Evolutionary conservation across 1,140 invertebrate species (phyloP).

Genomic region (Meloidogyne floridensis): DNA sequence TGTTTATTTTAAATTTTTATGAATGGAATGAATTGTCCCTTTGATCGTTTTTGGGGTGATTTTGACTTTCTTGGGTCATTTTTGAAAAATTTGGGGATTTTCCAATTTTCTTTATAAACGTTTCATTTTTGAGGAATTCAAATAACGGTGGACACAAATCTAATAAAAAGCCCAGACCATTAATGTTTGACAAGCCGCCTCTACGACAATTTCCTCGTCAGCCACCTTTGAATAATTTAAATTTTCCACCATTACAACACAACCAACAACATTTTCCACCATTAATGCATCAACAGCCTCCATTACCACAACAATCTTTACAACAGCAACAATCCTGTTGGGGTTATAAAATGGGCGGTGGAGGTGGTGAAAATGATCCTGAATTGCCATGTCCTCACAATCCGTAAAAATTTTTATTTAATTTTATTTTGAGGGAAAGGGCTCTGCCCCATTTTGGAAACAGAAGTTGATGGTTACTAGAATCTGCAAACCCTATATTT

Average conservation of each 20-base stretch:
- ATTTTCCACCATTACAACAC: constrained; percentile 1
- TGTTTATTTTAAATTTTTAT: not conserved
- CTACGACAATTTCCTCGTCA: not conserved
- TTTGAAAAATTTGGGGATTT: too few relatives aligned
- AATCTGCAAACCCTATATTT: too few relatives aligned
- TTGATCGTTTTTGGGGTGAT: not conserved
- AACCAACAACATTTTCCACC: not conserved
- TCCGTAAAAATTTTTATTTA: constrained; percentile 49
- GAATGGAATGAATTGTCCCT: not conserved
- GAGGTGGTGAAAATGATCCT: constrained; percentile 44
- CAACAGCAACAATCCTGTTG: constrained; percentile 34
- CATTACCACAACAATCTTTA: not conserved
- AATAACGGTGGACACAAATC: not conserved
- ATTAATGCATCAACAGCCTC: not conserved
- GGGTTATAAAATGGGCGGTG: constrained; percentile 39
- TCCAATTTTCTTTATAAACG: too few relatives aligned
- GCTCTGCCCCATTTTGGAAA: not conserved
- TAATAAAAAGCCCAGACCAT: constrained; percentile 36
- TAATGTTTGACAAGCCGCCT: not conserved
- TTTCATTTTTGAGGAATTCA: not conserved
- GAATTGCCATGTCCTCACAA: constrained; percentile 59
- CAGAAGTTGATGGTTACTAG: too few relatives aligned
- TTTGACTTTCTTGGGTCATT: not conserved
- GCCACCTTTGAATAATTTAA: not conserved
- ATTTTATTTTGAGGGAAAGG: not conserved